These are phyloP conservation scores for Stenichneumon culpator DNA, from an alignment of 2,888 invertebrate species.

Conservation along the genomic window DNA sequence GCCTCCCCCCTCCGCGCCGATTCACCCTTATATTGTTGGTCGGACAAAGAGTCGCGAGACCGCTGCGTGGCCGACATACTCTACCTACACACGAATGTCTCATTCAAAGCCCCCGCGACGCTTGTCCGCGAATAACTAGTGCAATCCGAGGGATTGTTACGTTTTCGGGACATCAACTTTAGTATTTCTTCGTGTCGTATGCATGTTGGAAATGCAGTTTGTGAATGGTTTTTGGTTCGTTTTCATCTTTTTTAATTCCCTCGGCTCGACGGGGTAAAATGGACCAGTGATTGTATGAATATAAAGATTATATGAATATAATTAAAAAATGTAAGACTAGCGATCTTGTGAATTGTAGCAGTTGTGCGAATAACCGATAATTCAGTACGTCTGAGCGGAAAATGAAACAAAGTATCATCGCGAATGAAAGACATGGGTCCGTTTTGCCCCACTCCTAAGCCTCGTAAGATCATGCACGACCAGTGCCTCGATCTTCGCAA, in stretches of 20 bases:
- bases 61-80: constrained; percentile 77
- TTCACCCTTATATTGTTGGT: constrained; percentile 84
- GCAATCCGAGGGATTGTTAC: constrained; percentile 41
- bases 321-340: too few species aligned
- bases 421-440: too few species aligned
- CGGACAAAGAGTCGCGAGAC: constrained; percentile 82
- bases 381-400: background rate
- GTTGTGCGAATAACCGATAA: too few species aligned
- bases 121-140: constrained; percentile 45
- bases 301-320: too few species aligned
- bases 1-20: constrained; percentile 67
- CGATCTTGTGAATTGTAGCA: too few species aligned
- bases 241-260: background rate
- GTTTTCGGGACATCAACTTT: constrained; percentile 35
- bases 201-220: background rate
- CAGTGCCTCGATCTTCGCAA: background rate
- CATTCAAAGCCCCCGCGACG: constrained; percentile 44
- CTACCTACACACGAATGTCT: constrained; percentile 49
- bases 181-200: constrained; percentile 1
- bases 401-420: background rate
- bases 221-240: background rate
- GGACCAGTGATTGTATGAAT: too few species aligned
- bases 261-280: too few species aligned
- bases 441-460: too few species aligned
- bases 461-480: too few species aligned